Evolutionary conservation across 2,888 invertebrate genomes (phyloP), one percentile per base, ranked within the genome.

Genomic region (Apotomis turbidana): DNA sequence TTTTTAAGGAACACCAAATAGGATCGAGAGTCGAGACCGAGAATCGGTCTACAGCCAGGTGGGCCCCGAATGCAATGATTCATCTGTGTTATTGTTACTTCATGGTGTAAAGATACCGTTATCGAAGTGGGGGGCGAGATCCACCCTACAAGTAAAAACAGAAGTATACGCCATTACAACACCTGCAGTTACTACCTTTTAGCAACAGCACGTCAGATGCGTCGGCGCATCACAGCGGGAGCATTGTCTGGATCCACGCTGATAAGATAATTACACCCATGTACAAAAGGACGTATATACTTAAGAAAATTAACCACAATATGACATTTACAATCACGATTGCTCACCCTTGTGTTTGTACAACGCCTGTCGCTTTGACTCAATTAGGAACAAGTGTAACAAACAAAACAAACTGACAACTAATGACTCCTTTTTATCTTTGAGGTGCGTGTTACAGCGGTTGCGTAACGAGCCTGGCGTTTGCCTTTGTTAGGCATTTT

Each of bases 191-290:
- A 49, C 10, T 3, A 49, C 49, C 3, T 49, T 49, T 49, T 49
- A 49, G 3, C 9, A 49, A 9, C 49, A 86, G 41, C 41, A 41
- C 41, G 41, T 41, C 0, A 80, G 78, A 74, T 76, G 82, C 81
- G 81, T 81, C 77, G 75, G 80, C 82, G 81, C 84, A 82, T 83
- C 84, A 80, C 85, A 80, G 79, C 80, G 77, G 78, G 81, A 76
- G 77, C 80, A 85, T 87, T 85, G 84, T 85, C 83, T 85, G 81
- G 78, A 73, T 72, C 71, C 81, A 76, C 76, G 74, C 77, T 81
- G 89, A 89, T 89, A 88, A 89, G 84, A 87, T 87, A 86, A 86
- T 83, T 83, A 78, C 78, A 74, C 12, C 55, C 44, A 46, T 46
- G 5, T 49, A n/a, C 13, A 57, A 46, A 46, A 66, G 55, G n/a